phyloP scores from a whole-genome alignment of 2,113 vertebrate genomes.

The Grammatotria lemairii region DNA sequence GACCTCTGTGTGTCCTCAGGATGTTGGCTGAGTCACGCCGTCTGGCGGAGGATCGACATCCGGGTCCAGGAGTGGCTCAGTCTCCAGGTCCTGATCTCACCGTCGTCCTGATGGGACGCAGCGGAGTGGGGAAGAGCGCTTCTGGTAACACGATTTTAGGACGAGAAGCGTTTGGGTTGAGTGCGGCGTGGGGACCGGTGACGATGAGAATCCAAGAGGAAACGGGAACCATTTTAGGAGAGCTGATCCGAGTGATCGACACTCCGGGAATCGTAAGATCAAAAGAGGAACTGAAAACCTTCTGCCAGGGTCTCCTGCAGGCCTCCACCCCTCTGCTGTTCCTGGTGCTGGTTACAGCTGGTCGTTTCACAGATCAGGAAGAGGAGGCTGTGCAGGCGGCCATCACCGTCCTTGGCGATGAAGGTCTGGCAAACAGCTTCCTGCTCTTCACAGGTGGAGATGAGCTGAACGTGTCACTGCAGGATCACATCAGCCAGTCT shows the following conservation, averaged over 20 bases:
- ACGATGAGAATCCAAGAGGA: rapidly evolving
- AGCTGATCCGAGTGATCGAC: neutral
- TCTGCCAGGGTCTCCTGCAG: neutral
- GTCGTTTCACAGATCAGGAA: neutral
- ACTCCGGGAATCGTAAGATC: neutral
- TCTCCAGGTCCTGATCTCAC: neutral
- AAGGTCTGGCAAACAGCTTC: neutral
- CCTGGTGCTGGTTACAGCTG: neutral
- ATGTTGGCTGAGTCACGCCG: too few species aligned
- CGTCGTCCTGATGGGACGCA: neutral
- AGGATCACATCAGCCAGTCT: neutral
- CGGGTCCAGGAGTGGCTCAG: neutral
- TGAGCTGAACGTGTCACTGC: neutral
- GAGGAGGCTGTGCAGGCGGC: neutral
- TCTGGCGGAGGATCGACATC: rapidly evolving
- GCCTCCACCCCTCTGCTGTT: neutral
- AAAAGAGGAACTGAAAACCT: neutral
- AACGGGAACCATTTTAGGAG: rapidly evolving
- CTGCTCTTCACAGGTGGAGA: neutral
- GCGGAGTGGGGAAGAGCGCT: neutral
- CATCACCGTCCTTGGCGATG: neutral
- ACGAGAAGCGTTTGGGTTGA: rapidly evolving
- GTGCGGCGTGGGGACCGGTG: rapidly evolving
- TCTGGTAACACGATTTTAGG: neutral
- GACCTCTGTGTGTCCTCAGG: neutral